Base-by-base conservation (phyloP, 2,888 invertebrate genomes). In the Zaprionus lineosus region DNA sequence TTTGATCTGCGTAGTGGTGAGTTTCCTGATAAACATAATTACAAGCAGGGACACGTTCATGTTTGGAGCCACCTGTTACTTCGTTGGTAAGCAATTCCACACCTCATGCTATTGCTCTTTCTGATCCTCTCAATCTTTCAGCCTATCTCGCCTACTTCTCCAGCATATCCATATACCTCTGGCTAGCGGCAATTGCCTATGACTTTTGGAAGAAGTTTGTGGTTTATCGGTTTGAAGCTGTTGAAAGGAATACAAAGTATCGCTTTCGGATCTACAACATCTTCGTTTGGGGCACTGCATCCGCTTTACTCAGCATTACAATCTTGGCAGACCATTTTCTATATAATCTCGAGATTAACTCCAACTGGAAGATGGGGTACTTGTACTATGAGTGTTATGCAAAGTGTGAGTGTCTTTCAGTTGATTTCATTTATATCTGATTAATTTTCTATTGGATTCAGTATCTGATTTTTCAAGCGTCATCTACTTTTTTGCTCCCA, bases 111-210 rank as follows among this genome's bases (percentile, higher is more conserved):
- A 21, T 1, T 1, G 1, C 0, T 26, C 3, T 15, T 1, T 1
- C 2, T 15, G 1, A 5, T n/a, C n/a, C n/a, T n/a, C n/a, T n/a
- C n/a, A n/a, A 7, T 3, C 19, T 58, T 56, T 5, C 24, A 84
- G 86, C 75, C 24, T 71, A 57, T 31, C 9, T 67, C 6, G 58
- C 59, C 44, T 93, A 94, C 88, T 95, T 93, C 89, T 92, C 93
- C 58, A 94, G 95, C 87, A 91, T 95, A 89, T 92, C 93, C 19
- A 94, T 94, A 71, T 95, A 95, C 91, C 94, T 95, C 88, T 96
- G 95, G 96, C 91, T 95, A 79, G 95, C 95, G 86, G 93, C 95
- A n/a, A 95, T 95, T 92, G 95, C 95, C 88, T 93, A 95, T 87
- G 95, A 95, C 86, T 94, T 95, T 79, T 95, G 94, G 94, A 93